Evolutionary conservation across 35 echinoderm and acorn worm genomes (phyloP).

Genomic region (Anneissia japonica): DNA sequence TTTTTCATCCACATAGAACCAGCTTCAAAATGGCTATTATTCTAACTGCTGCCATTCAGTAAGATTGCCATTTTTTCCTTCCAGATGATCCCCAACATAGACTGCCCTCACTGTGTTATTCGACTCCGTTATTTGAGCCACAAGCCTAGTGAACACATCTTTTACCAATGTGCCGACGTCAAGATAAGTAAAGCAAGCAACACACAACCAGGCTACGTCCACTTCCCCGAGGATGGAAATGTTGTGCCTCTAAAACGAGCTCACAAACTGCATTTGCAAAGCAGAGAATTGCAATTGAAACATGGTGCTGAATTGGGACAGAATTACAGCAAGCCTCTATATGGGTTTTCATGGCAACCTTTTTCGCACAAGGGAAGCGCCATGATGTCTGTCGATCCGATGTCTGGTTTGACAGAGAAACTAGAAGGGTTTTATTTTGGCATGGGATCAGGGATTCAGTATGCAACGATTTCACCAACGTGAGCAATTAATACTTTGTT

Average conservation of each 20-base stretch:
- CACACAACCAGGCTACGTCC: not conserved
- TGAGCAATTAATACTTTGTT: constrained; percentile 17
- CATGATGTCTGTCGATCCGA: constrained; percentile 40
- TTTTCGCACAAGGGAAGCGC: constrained; percentile 24
- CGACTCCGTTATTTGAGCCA: constrained; percentile 69
- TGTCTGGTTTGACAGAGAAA: constrained; percentile 38
- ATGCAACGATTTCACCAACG: constrained; percentile 74
- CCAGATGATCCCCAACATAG: constrained; percentile 63
- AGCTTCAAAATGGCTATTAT: no score
- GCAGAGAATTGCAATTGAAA: not conserved
- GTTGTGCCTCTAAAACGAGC: not conserved
- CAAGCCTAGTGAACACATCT: constrained; percentile 60
- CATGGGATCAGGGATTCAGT: constrained; percentile 65
- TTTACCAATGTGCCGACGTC: constrained; percentile 85
- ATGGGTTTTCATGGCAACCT: constrained; percentile 73
- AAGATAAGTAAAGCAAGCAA: constrained; percentile 11
- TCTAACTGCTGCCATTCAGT: no score
- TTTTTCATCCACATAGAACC: no score
- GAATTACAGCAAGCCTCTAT: constrained; percentile 14
- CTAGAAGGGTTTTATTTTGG: constrained; percentile 56
- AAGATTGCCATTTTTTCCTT: no score
- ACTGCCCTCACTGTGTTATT: constrained; percentile 68
- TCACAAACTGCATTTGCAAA: not conserved
- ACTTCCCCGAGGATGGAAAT: not conserved
- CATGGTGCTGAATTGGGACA: not conserved